Evolutionary conservation across 2,888 invertebrate species (phyloP).

Genomic region (Patella ulyssiponensis): DNA sequence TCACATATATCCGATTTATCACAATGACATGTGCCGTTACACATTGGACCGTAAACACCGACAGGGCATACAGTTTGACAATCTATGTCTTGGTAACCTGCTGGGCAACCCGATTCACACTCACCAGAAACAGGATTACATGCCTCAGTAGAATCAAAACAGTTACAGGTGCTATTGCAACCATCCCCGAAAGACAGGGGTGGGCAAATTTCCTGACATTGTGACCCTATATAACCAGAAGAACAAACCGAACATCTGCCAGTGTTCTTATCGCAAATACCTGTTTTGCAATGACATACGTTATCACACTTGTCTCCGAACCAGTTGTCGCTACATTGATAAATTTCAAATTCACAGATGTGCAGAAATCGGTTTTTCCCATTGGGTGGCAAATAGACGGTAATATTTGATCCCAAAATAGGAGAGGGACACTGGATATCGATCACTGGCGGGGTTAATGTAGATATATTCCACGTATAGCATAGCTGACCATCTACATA

Average conservation of each 20-base stretch:
- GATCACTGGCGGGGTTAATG: not conserved
- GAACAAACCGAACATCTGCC: constrained; percentile 13
- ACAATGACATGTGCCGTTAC: not conserved
- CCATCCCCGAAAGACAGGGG: not conserved
- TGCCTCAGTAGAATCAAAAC: not conserved
- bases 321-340: not conserved
- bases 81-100: not conserved
- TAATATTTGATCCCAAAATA: not conserved
- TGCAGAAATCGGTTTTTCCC: not conserved
- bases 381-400: not conserved
- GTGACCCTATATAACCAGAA: not conserved
- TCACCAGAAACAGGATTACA: not conserved
- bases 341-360: not conserved
- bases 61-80: not conserved
- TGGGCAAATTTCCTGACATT: not conserved
- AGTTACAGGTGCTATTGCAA: not conserved
- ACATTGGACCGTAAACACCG: not conserved
- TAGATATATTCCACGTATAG: not conserved
- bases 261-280: not conserved
- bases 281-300: not conserved
- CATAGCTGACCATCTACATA: constrained; percentile 9
- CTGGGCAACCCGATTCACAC: not conserved
- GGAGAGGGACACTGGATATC: not conserved
- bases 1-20: not conserved
- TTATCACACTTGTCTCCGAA: not conserved